phyloP scores from a whole-genome alignment of 2,888 invertebrate genomes.

The Agonopterix heracliana region DNA sequence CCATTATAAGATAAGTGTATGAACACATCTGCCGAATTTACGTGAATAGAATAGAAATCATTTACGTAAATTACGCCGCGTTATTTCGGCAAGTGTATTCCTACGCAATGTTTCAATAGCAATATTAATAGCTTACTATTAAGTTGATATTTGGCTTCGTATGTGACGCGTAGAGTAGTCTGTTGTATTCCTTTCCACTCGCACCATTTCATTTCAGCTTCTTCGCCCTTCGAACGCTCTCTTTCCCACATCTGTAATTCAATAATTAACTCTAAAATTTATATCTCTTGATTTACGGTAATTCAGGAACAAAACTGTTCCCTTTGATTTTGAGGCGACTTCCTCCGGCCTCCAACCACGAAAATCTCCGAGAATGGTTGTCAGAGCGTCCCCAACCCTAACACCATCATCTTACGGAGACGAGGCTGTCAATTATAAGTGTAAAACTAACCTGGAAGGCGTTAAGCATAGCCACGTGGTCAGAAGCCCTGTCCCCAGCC shows the following conservation, averaged over 20 bases:
- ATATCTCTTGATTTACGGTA: no score
- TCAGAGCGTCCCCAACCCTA: conserved; percentile 91
- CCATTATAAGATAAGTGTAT: no score
- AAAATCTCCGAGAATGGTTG: conserved; percentile 97
- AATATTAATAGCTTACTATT: no score
- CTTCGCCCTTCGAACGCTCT: conserved; percentile 81
- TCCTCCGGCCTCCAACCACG: conserved; percentile 84
- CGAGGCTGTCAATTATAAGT: no score
- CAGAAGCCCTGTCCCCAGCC: conserved; percentile 91
- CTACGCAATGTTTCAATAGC: no score
- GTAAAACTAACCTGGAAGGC: conserved; percentile 82
- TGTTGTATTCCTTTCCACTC: conserved; percentile 93
- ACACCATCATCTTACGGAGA: no score
- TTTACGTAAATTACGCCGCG: no score
- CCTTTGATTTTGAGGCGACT: conserved; percentile 89
- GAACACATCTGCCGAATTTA: no score
- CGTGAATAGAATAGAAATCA: no score
- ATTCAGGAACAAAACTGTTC: no score
- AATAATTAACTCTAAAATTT: background rate
- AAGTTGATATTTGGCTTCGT: conserved; percentile 88
- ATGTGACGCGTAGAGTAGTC: conserved; percentile 92
- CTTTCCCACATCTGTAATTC: conserved; percentile 80
- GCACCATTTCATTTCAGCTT: conserved; percentile 90
- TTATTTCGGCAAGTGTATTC: no score
- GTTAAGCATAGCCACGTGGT: conserved; percentile 96